Evolutionary conservation across 2,888 invertebrate species (phyloP), one percentile per base, ranked within the genome.

Genomic region (Tuberolachnus salignus): DNA sequence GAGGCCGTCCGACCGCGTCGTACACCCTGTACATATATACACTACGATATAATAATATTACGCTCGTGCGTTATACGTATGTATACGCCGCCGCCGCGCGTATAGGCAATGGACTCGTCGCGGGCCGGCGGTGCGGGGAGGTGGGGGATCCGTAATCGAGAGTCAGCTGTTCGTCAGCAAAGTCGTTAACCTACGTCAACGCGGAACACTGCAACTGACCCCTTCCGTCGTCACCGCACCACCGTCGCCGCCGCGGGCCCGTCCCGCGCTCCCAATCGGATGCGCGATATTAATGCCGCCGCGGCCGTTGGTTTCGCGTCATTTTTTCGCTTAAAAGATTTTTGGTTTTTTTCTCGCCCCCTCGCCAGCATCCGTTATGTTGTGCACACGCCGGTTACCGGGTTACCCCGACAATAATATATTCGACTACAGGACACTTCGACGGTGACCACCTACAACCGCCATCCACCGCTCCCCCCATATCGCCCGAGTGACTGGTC

Each of bases 101-200:
- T 21, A 16, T 57, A 46, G 9, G 55, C 74, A 46, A 66, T 66
- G 66, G 55, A 66, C 74, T 74, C 63, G n/a, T n/a, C 49, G 21
- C 21, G 16, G 59, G 13, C 26, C n/a, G 21, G 55, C 55, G 21
- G 46, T 55, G 66, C 44, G 10, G 66, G 21, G 14, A 3, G 14
- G 21, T 49, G 34, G 75, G 78, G 59, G 19, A 13, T 19, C 55
- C 46, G 23, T 69, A 67, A 78, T 78, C 78, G 67, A 78, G n/a
- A n/a, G 49, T 78, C 78, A 78, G 78, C 78, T 78, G 78, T 78
- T 78, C 78, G 78, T 78, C 78, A 78, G 78, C 78, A 59, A 67
- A 78, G 78, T 78, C 78, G 78, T 78, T 78, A 78, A 78, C 78
- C 78, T 78, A 78, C 78, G 78, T 78, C 78, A 78, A 78, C 78